Percentiles rank a stretch among this genome's conserved stretches.
phyloP scores from a whole-genome alignment of 2,797 vertebrate species.

The Cossypha dichroa region DNA sequence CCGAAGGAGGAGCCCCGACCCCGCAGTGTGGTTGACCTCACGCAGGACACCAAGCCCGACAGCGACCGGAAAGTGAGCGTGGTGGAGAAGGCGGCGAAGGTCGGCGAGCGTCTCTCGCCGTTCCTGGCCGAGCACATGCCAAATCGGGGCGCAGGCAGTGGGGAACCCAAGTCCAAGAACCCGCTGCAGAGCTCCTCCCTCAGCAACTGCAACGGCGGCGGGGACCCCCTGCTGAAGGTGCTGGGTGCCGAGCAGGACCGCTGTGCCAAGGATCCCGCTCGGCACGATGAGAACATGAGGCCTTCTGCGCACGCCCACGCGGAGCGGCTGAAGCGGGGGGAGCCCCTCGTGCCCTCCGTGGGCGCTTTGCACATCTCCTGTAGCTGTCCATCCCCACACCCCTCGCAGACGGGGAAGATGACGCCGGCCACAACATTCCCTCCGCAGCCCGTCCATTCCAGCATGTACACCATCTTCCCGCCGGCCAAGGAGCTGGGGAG shows the following conservation, averaged over 20 bases:
- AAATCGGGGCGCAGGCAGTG: slow-evolving; percentile 5
- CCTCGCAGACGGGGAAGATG: slow-evolving; percentile 67
- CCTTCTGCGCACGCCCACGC: slow-evolving; percentile 61
- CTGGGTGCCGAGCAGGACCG: slow-evolving; percentile 71
- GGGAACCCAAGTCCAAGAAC: slow-evolving; percentile 80
- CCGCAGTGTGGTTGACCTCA: slow-evolving; percentile 89
- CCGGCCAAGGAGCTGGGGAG: slow-evolving; percentile 83
- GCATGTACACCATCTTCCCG: slow-evolving; percentile 83
- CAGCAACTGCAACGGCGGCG: slow-evolving; percentile 72
- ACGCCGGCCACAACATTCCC: slow-evolving; percentile 74
- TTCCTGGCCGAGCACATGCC: slow-evolving; percentile 76
- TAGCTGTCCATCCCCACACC: slow-evolving; percentile 81
- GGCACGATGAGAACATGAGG: slow-evolving; percentile 81
- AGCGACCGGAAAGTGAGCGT: slow-evolving; percentile 73
- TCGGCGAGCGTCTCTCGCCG: slow-evolving; percentile 68
- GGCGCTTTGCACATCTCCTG: slow-evolving; percentile 81
- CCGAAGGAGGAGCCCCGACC: slow-evolving; percentile 82
- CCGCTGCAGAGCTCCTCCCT: slow-evolving; percentile 71
- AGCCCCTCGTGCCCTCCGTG: slow-evolving; percentile 75
- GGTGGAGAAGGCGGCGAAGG: slow-evolving; percentile 69
- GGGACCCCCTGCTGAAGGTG: slow-evolving; percentile 68
- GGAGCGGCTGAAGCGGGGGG: slow-evolving; percentile 81
- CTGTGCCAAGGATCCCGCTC: slow-evolving; percentile 68
- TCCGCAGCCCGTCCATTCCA: slow-evolving; percentile 77
- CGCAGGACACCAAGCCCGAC: slow-evolving; percentile 81